Base-by-base conservation (phyloP, 2,797 vertebrate genomes). In the Molothrus aeneus region DNA sequence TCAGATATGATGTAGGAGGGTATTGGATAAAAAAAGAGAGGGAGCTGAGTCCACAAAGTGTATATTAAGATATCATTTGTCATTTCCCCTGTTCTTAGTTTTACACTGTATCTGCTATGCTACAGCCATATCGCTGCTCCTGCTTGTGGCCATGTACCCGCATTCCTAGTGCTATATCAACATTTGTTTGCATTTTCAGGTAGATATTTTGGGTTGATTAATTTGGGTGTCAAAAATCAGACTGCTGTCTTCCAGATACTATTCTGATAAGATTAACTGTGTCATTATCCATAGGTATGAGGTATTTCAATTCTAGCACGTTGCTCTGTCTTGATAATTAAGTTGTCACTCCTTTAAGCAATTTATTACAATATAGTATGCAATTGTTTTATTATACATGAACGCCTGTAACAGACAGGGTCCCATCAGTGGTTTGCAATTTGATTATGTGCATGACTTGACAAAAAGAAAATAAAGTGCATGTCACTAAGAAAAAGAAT, bases 261-360 rank as follows among this genome's bases (percentile, higher is more conserved):
- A 45, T 80, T 93, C 53, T 87, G 57, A 72, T 94, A 79, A 93
- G 79, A 92, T 94, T 93, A 95, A 90, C 69, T 53, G 24, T 65
- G 70, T 63, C 80, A 60, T 94, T 95, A 86, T 91, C 87, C 79
- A 71, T 66, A 91, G 54, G 51, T 96, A 88, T 69, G 40, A 81
- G 13, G 34, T 75, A 86, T 92, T 95, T 83, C 21, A 69, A 65
- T 90, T 86, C 72, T 72, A 91, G 29, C 31, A 65, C n/a, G 36
- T 75, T 92, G 8, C 15, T 92, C 51, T 63, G 47, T 59, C 69
- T 90, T 83, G 85, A 78, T 94, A 93, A 96, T 94, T 71, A 92
- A 87, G 48, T 72, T 95, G 89, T 95, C 92, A 88, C 6, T 90
- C 61, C 69, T 88, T 93, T 73, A 92, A 85, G 59, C 38, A 90